Evolutionary conservation across 2,797 vertebrate genomes (phyloP), one percentile per base, ranked within the genome.

Genomic region (Glyptemys insculpta): DNA sequence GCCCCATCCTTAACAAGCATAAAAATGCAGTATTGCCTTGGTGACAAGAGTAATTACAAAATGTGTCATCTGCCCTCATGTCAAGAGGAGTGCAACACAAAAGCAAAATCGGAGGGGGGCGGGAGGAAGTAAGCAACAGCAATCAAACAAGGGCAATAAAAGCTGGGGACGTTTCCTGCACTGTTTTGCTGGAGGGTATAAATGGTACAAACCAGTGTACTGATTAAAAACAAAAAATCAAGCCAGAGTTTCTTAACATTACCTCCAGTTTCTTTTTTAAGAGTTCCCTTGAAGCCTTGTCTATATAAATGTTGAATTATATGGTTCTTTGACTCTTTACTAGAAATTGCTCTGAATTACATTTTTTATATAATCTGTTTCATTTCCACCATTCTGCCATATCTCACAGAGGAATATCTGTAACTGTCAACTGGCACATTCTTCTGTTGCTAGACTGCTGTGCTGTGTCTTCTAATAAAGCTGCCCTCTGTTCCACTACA

Each of bases 291-390:
- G 92, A 93, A 97, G 90, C 86, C 90, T 92, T 89, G 94, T 95
- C 91, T 95, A 25, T 96, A 90, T 92, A 95, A 94, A 95, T 59
- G 95, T 92, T 95, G 96, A 94, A 96, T 97, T 94, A 94, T 92
- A 87, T 92, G 90, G 89, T 83, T 94, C 95, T 97, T 92, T 94
- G 94, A 53, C 93, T 92, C 95, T 95, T 96, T 90, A 89, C 93
- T 86, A 95, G 94, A 86, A 97, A 96, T 93, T 88, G 95, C 95
- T 94, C 94, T 78, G 92, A 93, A 97, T 94, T 94, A 90, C 90
- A 62, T 96, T 94, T 91, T 95, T 76, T 85, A 81, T 96, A 41
- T 91, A 91, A 95, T 93, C 95, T 93, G 91, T 94, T 97, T 81
- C 94, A 56, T 97, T 97, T 92, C 97, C 95, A 97, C 94, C 80